Evolutionary conservation across 1,140 invertebrate genomes (phyloP).

Genomic region (Ridgeia piscesae): DNA sequence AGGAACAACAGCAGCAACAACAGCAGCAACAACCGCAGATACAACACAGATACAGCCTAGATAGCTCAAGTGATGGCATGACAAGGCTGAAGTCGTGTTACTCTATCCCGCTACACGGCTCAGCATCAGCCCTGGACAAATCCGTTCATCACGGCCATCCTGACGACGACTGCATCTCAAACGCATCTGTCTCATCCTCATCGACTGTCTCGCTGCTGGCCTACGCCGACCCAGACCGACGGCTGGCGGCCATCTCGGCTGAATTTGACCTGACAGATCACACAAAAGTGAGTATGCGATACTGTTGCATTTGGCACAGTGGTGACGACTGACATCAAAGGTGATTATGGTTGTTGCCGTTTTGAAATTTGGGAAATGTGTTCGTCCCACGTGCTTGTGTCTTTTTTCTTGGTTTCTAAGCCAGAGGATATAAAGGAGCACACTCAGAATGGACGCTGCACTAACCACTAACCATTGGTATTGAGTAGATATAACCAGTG

Average conservation of each 20-base stretch:
- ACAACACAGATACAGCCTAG: not conserved
- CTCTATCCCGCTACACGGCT: not conserved
- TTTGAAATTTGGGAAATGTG: no score
- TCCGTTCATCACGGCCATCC: not conserved
- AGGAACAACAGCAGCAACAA: not conserved
- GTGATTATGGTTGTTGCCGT: no score
- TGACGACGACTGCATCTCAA: not conserved
- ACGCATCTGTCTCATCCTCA: not conserved
- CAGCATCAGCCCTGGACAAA: not conserved
- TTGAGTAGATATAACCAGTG: no score
- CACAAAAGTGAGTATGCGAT: not conserved
- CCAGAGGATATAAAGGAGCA: no score
- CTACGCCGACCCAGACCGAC: not conserved
- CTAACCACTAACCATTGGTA: no score
- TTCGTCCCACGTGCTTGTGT: no score
- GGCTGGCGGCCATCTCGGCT: not conserved
- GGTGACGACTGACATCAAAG: no score
- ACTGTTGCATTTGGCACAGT: no score
- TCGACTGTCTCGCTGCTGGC: not conserved
- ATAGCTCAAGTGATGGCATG: not conserved
- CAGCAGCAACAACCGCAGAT: not conserved
- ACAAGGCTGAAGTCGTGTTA: not conserved
- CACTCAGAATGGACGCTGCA: no score
- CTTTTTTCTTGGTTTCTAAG: no score
- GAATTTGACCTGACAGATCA: not conserved